A percentile compares a stretch with the other conserved stretches of the same genome.
phyloP scores from a whole-genome alignment of 1,140 invertebrate species.

The Anastrepha obliqua region DNA sequence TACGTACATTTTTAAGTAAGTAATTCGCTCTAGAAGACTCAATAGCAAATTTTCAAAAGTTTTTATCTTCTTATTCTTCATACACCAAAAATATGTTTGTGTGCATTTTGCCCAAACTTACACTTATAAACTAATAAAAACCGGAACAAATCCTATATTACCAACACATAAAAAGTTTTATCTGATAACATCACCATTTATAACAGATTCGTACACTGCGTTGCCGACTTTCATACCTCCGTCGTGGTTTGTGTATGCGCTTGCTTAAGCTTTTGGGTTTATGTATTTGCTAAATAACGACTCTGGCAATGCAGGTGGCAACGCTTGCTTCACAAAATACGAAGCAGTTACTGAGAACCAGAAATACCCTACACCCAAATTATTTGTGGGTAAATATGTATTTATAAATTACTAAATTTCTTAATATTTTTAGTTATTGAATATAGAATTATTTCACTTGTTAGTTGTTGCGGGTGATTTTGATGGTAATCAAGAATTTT shows the following conservation, averaged over 20 bases:
- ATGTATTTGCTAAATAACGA: background rate
- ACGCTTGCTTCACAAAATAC: background rate
- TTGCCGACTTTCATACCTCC: background rate
- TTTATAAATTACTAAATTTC: background rate
- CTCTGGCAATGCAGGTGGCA: background rate
- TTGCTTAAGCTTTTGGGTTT: background rate
- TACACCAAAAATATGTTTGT: background rate
- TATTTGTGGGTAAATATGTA: background rate
- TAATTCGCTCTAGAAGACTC: too few species aligned
- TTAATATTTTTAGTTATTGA: background rate
- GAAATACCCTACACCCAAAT: conserved; percentile 49
- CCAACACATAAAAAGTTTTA: background rate
- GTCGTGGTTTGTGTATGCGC: background rate
- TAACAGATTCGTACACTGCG: background rate
- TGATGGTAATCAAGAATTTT: background rate
- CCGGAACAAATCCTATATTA: background rate
- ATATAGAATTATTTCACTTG: background rate
- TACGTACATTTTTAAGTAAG: too few species aligned
- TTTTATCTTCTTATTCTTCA: too few species aligned
- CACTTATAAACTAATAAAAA: background rate
- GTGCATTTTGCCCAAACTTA: background rate
- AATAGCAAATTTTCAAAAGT: too few species aligned
- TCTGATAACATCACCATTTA: too few species aligned
- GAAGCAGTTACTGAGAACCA: too few species aligned
- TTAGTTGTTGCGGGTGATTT: background rate